Base-by-base conservation (phyloP, 2,113 vertebrate genomes). In the Nematolebias whitei region DNA sequence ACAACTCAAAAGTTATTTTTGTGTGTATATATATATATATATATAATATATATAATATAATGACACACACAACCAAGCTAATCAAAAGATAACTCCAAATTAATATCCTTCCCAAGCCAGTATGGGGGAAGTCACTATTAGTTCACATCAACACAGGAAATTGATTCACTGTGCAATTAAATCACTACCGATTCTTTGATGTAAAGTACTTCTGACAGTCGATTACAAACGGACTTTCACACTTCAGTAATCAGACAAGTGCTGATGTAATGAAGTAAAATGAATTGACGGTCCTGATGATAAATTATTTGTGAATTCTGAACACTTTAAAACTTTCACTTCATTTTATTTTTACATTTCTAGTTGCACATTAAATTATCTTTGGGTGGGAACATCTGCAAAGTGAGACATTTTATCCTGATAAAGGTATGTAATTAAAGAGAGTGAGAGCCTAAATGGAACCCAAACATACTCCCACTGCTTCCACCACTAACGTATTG, bases 181-280 rank as follows among this genome's bases (percentile, higher is more conserved):
- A 78, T 78, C 39, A 64, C 38, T n/a, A 55, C 24, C 73, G 61
- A 79, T 18, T 39, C 47, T 75, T 79, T 87, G 85, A 89, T 54
- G 56, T 65, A 20, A 83, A 87, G 26, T 70, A 13, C 43, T 68
- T 83, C 52, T 78, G 79, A 81, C 81, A 89, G 77, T 51, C 70
- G 39, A 52, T 60, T 20, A 49, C 63, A 68, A 80, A 76, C 72
- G 63, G 54, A 80, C 67, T 57, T 70, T 71, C 76, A 71, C 68
- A 23, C 68, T 74, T 78, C 71, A 71, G 44, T 82, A 75, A 75
- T 74, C 58, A 67, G 67, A 65, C 52, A 38, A 63, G 38, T 63
- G 53, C 60, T 43, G 29, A 66, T 80, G 78, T 69, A 74, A 83
- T 76, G 19, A 48, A 51, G 48, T 55, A 50, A 78, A 76, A 43